Evolutionary conservation across 1,140 invertebrate species (phyloP), one percentile per base, ranked within the genome.

Genomic region (Lepidurus apus): DNA sequence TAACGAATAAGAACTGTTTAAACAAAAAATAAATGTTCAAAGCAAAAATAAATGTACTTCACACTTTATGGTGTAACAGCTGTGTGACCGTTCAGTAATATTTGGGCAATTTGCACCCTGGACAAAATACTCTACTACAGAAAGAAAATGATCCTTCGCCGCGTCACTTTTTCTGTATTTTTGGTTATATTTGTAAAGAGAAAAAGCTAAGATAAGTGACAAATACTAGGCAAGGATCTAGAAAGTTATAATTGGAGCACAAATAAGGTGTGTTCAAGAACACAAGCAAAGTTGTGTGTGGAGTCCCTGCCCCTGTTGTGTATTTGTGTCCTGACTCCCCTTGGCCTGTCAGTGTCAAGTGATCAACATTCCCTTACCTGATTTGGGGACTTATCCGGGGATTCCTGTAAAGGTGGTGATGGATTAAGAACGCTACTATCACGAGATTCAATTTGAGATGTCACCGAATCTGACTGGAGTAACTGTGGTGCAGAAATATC

Each of bases 361-460:
- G 53, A 65, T 65, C 53, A 65, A 65, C 53, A 65, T 65, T 65
- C 53, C 10, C 21, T 65, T 65, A 65, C 53, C 53, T 65, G 53
- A 21, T 65, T 65, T n/a, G 53, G n/a, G 3, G 21, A n/a, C 13
- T 65, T 65, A 65, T 65, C 53, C 53, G 0, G 53, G 17, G 53
- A n/a, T 65, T 65, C n/a, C 3, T 65, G 53, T 17, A 65, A 9
- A 65, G 53, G 21, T 65, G n/a, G 6, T 13, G 53, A 7, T 21
- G 53, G n/a, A 17, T 13, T 65, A 65, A 65, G 53, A 65, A 13
- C 53, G 53, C 21, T 65, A 21, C 53, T 21, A n/a, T 65, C 53
- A 65, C 53, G 53, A 65, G 53, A 65, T 65, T 65, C 53, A n/a
- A 21, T 65, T 17, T 65, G 53, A 65, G 53, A 65, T 65, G 53